Evolutionary conservation across 2,113 vertebrate genomes (phyloP), one percentile per base, ranked within the genome.

Genomic region (Gallinago jamesoni): DNA sequence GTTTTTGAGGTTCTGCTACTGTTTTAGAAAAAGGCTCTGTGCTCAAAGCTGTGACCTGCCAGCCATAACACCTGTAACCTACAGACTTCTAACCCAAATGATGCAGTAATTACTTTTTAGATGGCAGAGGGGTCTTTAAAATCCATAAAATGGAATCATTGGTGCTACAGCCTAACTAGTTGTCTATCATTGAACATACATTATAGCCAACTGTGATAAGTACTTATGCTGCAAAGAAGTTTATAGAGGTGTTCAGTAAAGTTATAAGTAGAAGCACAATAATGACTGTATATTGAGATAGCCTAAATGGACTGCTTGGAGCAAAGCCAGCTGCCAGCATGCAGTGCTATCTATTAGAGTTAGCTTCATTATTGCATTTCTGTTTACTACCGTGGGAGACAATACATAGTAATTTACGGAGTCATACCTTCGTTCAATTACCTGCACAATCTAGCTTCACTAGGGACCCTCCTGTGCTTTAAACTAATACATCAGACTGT

Each of bases 161-260:
- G 57, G 83, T 87, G 77, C 37, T 73, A 66, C 24, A 69, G 41
- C 12, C 92, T 84, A 95, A 57, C 39, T 39, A 47, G 8, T 72
- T 96, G 55, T 89, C 68, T 86, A 41, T 57, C 85, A 67, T 25
- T 62, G 17, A 67, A 27, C 14, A 39, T 19, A 57, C 3, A 17
- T 45, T 41, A 64, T 11, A 74, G 45, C 39, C 13, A 53, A 39
- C 27, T 66, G 16, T 43, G 21, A 2, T 21, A 77, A 75, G 14
- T 37, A 87, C 80, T 85, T 89, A 87, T 2, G 18, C 41, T 89
- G 55, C 77, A 87, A 96, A 73, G 30, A 84, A 94, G 87, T 93
- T 94, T 90, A 76, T 90, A 86, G 80, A 87, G 76, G 52, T 92
- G 43, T 87, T 96, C 82, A 89, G 48, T 97, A 84, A 94, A 93